A percentile compares a stretch with the other conserved stretches of the same genome.
phyloP scores from a whole-genome alignment of 2,888 invertebrate genomes.

The Serrognathus titanus region DNA sequence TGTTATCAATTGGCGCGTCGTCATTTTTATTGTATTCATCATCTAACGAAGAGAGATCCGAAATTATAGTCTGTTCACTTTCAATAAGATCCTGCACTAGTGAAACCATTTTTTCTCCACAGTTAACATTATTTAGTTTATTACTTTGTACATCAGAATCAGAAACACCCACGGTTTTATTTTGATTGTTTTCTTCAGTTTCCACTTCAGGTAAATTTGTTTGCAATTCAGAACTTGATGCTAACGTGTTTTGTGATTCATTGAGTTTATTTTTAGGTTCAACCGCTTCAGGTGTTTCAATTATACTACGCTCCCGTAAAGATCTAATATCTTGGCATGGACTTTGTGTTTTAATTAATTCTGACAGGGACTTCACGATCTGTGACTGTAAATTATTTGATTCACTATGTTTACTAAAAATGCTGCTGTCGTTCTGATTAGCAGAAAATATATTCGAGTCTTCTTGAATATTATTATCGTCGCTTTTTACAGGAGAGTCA shows the following conservation, averaged over 20 bases:
- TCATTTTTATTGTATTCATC: no score
- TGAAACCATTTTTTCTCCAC: background rate
- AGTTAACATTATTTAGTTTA: constrained; percentile 6
- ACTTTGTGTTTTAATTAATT: constrained; percentile 16
- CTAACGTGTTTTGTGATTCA: constrained; percentile 15
- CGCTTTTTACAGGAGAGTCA: background rate
- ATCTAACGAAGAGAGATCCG: no score
- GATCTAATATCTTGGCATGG: constrained; percentile 16
- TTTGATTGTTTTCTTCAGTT: constrained; percentile 1
- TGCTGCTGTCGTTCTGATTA: background rate
- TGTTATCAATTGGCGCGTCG: no score
- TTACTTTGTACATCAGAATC: constrained; percentile 4
- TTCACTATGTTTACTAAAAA: constrained; percentile 1
- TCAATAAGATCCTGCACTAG: background rate
- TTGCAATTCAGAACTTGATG: constrained; percentile 12
- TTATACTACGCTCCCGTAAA: constrained; percentile 11
- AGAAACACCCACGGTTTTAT: background rate
- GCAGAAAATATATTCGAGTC: no score
- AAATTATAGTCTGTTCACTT: no score
- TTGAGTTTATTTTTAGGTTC: constrained; percentile 16
- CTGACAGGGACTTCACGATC: constrained; percentile 15
- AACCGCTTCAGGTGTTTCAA: constrained; percentile 15
- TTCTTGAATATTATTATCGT: no score
- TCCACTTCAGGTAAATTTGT: background rate
- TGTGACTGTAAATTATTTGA: constrained; percentile 8